These are phyloP conservation scores for Maniola jurtina DNA, from an alignment of 1,140 invertebrate species.

Conservation along the genomic window DNA sequence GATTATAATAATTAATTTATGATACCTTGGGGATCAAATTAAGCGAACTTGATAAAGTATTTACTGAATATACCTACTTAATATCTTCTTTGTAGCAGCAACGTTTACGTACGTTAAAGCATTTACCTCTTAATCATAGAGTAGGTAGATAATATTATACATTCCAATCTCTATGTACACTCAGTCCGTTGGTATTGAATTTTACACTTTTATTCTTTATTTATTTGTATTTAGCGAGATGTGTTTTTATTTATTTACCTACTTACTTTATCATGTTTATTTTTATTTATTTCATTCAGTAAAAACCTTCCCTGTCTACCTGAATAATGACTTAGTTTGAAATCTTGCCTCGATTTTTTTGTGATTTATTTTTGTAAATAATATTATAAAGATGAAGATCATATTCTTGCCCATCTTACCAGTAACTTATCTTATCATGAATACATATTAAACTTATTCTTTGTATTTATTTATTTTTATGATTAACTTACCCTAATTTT, in stretches of 20 bases:
- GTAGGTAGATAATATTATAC: slow-evolving; percentile 41
- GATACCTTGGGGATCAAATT: slow-evolving; percentile 51
- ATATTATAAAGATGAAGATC: background rate
- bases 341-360: slow-evolving; percentile 7
- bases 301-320: no score
- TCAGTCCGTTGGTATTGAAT: slow-evolving; percentile 41
- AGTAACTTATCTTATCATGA: background rate
- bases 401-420: background rate
- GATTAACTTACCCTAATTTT: no score
- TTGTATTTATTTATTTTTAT: no score
- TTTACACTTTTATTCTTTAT: no score
- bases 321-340: background rate
- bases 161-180: slow-evolving; percentile 57
- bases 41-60: slow-evolving; percentile 44
- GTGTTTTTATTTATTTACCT: no score
- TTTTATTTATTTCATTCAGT: no score
- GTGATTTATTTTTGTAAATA: slow-evolving; percentile 6
- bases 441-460: background rate
- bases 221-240: no score
- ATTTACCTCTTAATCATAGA: slow-evolving; percentile 44
- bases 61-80: slow-evolving; percentile 12
- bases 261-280: background rate
- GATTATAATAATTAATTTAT: slow-evolving; percentile 1
- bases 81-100: slow-evolving; percentile 4
- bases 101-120: slow-evolving; percentile 36